Conservation (phyloP, 2,113 vertebrate genomes). For the Sialia sialis region DNA sequence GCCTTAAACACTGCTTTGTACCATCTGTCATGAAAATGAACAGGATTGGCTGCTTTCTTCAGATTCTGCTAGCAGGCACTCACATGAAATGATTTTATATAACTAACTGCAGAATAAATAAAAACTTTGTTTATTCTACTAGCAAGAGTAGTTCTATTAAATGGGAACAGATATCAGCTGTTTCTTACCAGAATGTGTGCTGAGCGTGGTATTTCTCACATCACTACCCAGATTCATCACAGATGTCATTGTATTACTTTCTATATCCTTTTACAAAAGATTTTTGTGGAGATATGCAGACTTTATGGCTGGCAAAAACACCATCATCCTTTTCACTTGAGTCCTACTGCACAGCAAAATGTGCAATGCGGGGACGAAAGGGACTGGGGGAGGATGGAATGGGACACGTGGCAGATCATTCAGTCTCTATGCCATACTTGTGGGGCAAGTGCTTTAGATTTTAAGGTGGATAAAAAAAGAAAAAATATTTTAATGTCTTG, state of each 20-base stretch:
- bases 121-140: conserved; percentile 40
- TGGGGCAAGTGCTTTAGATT: neutral
- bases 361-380: neutral
- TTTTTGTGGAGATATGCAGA: neutral
- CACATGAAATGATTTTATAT: neutral
- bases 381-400: neutral
- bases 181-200: neutral
- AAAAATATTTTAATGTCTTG: neutral
- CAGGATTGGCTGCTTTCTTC: neutral
- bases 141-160: conserved; percentile 14
- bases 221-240: neutral
- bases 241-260: neutral
- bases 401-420: neutral
- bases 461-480: neutral
- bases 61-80: conserved; percentile 5
- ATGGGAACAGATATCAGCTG: neutral
- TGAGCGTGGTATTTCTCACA: conserved; percentile 5
- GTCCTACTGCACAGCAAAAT: neutral
- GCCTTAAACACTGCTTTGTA: neutral
- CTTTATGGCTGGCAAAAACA: neutral
- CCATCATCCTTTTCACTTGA: neutral
- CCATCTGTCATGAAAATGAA: conserved; percentile 30
- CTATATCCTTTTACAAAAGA: neutral
- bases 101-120: conserved; percentile 23
- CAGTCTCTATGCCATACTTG: neutral